These are phyloP conservation scores for Chaetops frenatus DNA, from an alignment of 2,113 vertebrate species.

Conservation along the genomic window DNA sequence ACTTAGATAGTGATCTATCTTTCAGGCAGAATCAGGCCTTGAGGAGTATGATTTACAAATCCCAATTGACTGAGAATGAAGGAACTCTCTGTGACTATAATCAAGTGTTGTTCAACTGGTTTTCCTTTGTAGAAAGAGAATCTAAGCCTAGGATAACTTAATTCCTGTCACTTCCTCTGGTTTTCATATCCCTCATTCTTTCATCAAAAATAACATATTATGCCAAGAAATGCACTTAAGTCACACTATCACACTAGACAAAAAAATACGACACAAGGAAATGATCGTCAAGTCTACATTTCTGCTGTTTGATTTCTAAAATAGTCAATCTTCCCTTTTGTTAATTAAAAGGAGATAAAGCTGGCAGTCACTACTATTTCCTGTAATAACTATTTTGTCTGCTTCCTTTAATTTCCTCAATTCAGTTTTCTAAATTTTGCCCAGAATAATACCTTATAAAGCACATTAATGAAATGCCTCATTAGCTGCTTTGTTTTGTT, in stretches of 20 bases:
- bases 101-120: neutral
- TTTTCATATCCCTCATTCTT: neutral
- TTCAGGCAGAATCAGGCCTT: neutral
- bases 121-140: neutral
- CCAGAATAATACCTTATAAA: constrained; percentile 23
- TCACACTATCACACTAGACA: neutral
- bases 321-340: neutral
- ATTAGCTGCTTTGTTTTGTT: constrained; percentile 28
- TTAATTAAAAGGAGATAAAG: neutral
- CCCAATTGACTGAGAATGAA: neutral
- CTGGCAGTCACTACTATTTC: neutral
- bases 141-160: neutral
- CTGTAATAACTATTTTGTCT: constrained; percentile 16
- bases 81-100: neutral
- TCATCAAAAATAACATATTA: neutral
- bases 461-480: constrained; percentile 13
- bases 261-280: neutral
- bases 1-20: neutral
- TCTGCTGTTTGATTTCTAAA: neutral
- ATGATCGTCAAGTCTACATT: neutral
- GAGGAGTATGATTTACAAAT: neutral
- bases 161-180: neutral
- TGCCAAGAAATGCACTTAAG: neutral
- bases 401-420: constrained; percentile 21
- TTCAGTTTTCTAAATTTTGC: neutral